Base-by-base conservation (phyloP, 2,797 vertebrate species). In the Rhinella marina region DNA sequence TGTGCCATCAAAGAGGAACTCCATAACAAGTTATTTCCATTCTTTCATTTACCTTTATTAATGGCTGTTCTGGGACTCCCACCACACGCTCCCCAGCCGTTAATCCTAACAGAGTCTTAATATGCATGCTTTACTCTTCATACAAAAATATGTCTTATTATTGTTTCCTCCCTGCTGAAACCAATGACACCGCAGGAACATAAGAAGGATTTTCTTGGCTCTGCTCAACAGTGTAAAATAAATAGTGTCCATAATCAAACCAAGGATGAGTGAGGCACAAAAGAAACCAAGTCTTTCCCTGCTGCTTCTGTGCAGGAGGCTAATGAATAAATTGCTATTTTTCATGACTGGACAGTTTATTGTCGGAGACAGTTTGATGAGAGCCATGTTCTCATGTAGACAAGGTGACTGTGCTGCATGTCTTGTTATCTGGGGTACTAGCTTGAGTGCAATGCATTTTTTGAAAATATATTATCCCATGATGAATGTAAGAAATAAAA, bases 21-120 rank as follows among this genome's bases (percentile, higher is more conserved):
- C 48, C 11, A 64, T 32, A 64, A 56, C 56, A 76, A 57, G 41
- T 21, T 25, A 76, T 56, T 87, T 82, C 68, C 86, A 75, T 48
- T 75, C 56, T 48, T 5, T 32, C 48, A 61, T 82, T 87, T 87
- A 64, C 79, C 41, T 21, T 82, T 87, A 54, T 61, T 82, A 82
- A 76, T 73, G 29, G 27, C 57, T 80, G 41, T 41, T 64, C 32
- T 73, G 68, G 21, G 79, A 27, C 21, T 59, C 23, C n/a, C 13
- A 70, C n/a, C 27, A 59, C 23, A 64, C 86, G 76, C 79, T 61
- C 57, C 10, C 68, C 25, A 50, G 68, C 62, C 52, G 29, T 75
- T 88, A 83, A 84, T 70, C 32, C 27, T 88, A 88, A 84, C 72
- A 84, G 73, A 68, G 52, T 32, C 59, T 84, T 84, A 72, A 88